Base-by-base conservation (phyloP, 92 coral and sea anemone genomes). In the Paragorgia papillata region DNA sequence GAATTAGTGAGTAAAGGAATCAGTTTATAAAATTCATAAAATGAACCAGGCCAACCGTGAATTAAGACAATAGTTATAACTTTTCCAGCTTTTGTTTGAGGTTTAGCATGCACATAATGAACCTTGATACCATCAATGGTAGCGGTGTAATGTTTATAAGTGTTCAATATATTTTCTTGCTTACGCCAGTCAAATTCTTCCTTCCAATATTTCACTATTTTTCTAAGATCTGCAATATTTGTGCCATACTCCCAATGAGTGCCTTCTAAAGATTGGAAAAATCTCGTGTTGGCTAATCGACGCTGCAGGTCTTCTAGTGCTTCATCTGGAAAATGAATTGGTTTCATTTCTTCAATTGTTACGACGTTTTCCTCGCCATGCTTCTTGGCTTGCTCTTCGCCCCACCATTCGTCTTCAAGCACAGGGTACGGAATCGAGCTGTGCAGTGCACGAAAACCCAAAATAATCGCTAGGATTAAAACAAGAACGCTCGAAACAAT, bases 31-130 rank as follows among this genome's bases (percentile, higher is more conserved):
- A 94, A 94, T 56, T 94, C 98, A 73, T 80, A 91, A 62, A 88
- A 90, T 18, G 98, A 94, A 18, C 98, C 98, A 14, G 98, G 98
- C 98, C 98, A 94, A 25, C 98, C 98, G 58, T 94, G 98, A 19
- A 94, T 82, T 17, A 94, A 76, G 75, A 94, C 68, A 19, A 94
- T 94, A 1, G 98, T 87, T 1, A 94, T 41, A n/a, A 82, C 44
- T 49, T 43, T 83, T 67, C 82, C 88, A 41, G 82, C 77, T 58
- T 80, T 84, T 19, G 76, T 58, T 18, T 77, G 54, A 3, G 98
- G 94, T 59, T 91, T 86, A 43, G 76, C 75, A 69, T 94, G 98
- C 84, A 81, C 46, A 44, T 84, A 94, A 75, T 94, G 98, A 14
- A 94, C 75, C 24, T 73, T 62, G 30, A 94, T 80, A 17, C 98